Evolutionary conservation across 37 sponge, comb jelly and placozoan species (phyloP).

Genomic region (Petrosia ficiformis): DNA sequence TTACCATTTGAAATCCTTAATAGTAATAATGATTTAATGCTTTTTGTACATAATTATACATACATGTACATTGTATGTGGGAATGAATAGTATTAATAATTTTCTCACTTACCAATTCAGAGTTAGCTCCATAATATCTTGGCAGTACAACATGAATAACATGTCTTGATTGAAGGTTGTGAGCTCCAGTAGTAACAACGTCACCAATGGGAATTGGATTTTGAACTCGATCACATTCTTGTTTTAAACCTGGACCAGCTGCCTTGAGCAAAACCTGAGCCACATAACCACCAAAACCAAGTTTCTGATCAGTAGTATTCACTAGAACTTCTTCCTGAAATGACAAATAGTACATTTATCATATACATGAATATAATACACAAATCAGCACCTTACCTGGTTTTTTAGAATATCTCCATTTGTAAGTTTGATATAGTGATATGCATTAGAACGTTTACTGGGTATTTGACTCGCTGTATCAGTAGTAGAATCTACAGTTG

Average conservation of each 20-base stretch:
- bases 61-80: no score
- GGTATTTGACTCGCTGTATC: no score
- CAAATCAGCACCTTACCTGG: no score
- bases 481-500: no score
- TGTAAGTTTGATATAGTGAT: no score
- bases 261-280: conserved; percentile 31
- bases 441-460: no score
- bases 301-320: conserved; percentile 4
- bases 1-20: no score
- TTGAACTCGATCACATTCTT: conserved; percentile 33
- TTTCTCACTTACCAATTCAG: conserved; percentile 47
- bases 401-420: no score
- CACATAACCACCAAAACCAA: conserved; percentile 27
- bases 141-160: conserved; percentile 48
- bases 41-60: no score
- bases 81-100: no score
- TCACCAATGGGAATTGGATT: conserved; percentile 34
- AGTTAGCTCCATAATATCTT: conserved; percentile 22
- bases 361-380: neutral
- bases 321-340: conserved; percentile 2
- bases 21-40: no score
- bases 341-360: neutral
- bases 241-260: conserved; percentile 49
- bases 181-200: conserved; percentile 48
- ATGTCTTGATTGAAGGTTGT: conserved; percentile 31